Evolutionary conservation across 2,888 invertebrate genomes (phyloP).

Genomic region (Ethmia dodecea): DNA sequence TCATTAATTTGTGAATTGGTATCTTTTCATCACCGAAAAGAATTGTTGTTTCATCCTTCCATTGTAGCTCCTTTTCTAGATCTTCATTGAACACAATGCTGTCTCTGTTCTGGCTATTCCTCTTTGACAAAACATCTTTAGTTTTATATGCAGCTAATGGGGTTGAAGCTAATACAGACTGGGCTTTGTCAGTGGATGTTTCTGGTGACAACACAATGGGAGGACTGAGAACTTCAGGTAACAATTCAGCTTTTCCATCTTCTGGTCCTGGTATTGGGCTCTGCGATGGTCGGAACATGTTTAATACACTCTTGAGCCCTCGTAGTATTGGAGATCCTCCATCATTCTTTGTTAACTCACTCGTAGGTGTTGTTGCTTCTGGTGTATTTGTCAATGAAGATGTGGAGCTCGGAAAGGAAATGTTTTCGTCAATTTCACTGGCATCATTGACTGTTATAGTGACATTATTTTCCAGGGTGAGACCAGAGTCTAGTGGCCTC

Average conservation of each 20-base stretch:
- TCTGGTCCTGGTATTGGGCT: slow-evolving; percentile 53
- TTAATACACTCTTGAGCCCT: slow-evolving; percentile 62
- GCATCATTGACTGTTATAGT: slow-evolving; percentile 36
- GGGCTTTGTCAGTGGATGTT: slow-evolving; percentile 10
- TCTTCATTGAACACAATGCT: slow-evolving; percentile 61
- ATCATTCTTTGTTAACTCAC: slow-evolving; percentile 45
- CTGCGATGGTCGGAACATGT: slow-evolving; percentile 64
- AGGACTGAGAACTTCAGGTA: slow-evolving; percentile 19
- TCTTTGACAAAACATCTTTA: slow-evolving; percentile 41
- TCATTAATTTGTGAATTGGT: slow-evolving; percentile 47
- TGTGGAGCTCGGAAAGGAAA: slow-evolving; percentile 50
- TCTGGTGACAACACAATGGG: slow-evolving; percentile 15
- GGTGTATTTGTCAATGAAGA: slow-evolving; percentile 54
- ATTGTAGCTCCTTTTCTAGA: slow-evolving; percentile 57
- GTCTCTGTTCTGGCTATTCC: slow-evolving; percentile 56
- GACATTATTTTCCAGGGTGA: slow-evolving; percentile 31
- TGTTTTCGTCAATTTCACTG: slow-evolving; percentile 47
- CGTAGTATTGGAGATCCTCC: slow-evolving; percentile 63
- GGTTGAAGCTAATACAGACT: slow-evolving; percentile 43
- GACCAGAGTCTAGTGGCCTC: slow-evolving; percentile 33
- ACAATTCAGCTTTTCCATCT: slow-evolving; percentile 15
- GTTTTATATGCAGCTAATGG: slow-evolving; percentile 41
- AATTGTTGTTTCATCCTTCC: slow-evolving; percentile 65
- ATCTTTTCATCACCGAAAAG: slow-evolving; percentile 59
- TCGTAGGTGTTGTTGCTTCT: slow-evolving; percentile 62